Evolutionary conservation across 1,140 invertebrate genomes (phyloP).

Genomic region (Aphelenchoides fujianensis): DNA sequence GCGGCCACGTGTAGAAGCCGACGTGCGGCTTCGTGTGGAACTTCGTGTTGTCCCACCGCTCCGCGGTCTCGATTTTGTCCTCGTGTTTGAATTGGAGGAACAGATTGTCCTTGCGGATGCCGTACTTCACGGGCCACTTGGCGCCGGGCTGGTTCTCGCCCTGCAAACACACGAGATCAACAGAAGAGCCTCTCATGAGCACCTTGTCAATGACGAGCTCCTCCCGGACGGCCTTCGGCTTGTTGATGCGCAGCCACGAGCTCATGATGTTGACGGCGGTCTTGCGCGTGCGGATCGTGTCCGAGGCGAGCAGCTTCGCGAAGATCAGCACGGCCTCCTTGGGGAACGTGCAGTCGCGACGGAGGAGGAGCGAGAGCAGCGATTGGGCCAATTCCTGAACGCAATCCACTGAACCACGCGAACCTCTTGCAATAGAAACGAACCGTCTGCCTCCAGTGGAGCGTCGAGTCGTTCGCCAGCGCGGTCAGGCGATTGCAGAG

Average conservation of each 20-base stretch:
- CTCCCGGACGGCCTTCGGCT: constrained; percentile 71
- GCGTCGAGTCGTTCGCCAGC: constrained; percentile 33
- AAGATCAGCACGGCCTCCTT: constrained; percentile 70
- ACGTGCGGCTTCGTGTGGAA: constrained; percentile 71
- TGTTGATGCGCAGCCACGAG: constrained; percentile 75
- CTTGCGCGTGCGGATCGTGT: constrained; percentile 71
- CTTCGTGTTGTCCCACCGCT: constrained; percentile 74
- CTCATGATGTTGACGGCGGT: constrained; percentile 69
- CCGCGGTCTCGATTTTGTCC: constrained; percentile 67
- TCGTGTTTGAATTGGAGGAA: constrained; percentile 72
- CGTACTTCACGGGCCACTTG: constrained; percentile 59
- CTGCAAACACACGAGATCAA: constrained; percentile 28
- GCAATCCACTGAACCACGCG: no score
- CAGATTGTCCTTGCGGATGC: constrained; percentile 70
- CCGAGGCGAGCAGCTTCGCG: constrained; percentile 71
- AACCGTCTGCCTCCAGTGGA: constrained; percentile 77
- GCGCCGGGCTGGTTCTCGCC: constrained; percentile 31
- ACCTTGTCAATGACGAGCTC: constrained; percentile 65
- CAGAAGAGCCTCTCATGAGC: constrained; percentile 24
- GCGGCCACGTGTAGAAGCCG: constrained; percentile 81
- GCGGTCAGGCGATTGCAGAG: constrained; percentile 30
- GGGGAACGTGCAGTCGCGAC: constrained; percentile 72
- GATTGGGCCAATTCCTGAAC: constrained; percentile 73
- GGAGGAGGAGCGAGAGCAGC: constrained; percentile 72
- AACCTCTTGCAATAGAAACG: no score